These are phyloP conservation scores for Paedocypris sp. DNA, from an alignment of 2,113 vertebrate species.

Conservation along the genomic window DNA sequence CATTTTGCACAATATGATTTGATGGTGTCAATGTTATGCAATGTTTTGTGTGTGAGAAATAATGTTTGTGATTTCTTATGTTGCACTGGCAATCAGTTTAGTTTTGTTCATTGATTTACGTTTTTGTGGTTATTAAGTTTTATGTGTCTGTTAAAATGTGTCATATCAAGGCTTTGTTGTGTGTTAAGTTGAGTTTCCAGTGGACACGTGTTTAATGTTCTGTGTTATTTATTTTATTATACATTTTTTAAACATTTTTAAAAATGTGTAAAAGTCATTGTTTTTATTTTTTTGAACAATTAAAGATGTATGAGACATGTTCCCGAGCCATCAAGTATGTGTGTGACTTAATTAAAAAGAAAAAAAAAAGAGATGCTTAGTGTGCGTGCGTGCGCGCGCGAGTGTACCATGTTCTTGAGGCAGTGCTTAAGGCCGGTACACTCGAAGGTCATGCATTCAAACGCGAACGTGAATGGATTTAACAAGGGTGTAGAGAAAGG, in stretches of 20 bases:
- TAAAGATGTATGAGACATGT: constrained; percentile 31
- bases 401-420: constrained; percentile 44
- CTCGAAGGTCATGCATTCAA: constrained; percentile 50
- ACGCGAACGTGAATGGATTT: constrained; percentile 61
- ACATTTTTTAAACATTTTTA: no score
- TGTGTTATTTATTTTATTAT: constrained; percentile 33
- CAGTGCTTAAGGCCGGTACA: constrained; percentile 29
- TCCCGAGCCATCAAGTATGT: no score
- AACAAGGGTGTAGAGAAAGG: constrained; percentile 58
- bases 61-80: constrained; percentile 45
- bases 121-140: constrained; percentile 37
- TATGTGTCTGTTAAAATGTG: constrained; percentile 42
- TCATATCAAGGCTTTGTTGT: constrained; percentile 41
- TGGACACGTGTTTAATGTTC: constrained; percentile 39
- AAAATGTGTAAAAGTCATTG: constrained; percentile 32
- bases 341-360: no score
- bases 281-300: constrained; percentile 29
- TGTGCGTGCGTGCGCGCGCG: no score
- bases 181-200: constrained; percentile 33
- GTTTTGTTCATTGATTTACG: constrained; percentile 53
- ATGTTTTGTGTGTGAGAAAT: constrained; percentile 50
- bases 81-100: constrained; percentile 60
- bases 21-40: constrained; percentile 61
- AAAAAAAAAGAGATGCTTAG: no score
- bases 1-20: constrained; percentile 70